Base-by-base conservation (phyloP, 2,797 vertebrate species). In the Typhlichthys eigenmanni region DNA sequence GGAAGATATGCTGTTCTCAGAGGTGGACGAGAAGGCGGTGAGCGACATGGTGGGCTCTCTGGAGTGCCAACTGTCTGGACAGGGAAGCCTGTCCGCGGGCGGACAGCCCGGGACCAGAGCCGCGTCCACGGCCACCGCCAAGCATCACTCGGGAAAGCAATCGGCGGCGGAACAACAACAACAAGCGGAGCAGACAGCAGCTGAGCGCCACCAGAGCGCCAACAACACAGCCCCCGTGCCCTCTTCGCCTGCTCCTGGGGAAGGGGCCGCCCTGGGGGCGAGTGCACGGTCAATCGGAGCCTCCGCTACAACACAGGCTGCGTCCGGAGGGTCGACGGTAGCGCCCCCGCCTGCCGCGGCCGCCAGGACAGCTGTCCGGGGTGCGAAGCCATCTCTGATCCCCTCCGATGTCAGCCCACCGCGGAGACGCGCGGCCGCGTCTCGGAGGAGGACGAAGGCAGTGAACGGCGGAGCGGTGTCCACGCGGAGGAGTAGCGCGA, bases 11-110 rank as follows among this genome's bases (percentile, higher is more conserved):
- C 92, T 95, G 75, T 94, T 94, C 92, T 94, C 94, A 67, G 93
- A 94, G 92, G 94, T 95, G 92, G 94, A 95, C 79, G 94, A 95
- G 80, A 95, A 95, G 85, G 95, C 93, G 55, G 93, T 95, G 81
- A 95, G 93, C 83, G 93, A 95, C 77, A 88, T 95, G 38, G 94
- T 95, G 80, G 93, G 93, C 76, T 95, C 93, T 0, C 70, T 95
- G 83, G 94, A 95, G 88, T 95, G 94, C 48, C 93, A 95, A 89
- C 92, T 95, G 24, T 76, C 91, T 8, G 92, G 92, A 38, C 90
- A 92, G 68, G 90, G 87, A 82, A 89, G 85, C 63, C 56, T 89
- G 6, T 85, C 29, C 46, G 19, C 71, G 48, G 88, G 76, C 13
- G 71, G 84, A 78, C 66, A 90, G 34, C 75, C 87, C 60, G 83